Evolutionary conservation across 2,113 vertebrate species (phyloP).

Genomic region (Cariama cristata): DNA sequence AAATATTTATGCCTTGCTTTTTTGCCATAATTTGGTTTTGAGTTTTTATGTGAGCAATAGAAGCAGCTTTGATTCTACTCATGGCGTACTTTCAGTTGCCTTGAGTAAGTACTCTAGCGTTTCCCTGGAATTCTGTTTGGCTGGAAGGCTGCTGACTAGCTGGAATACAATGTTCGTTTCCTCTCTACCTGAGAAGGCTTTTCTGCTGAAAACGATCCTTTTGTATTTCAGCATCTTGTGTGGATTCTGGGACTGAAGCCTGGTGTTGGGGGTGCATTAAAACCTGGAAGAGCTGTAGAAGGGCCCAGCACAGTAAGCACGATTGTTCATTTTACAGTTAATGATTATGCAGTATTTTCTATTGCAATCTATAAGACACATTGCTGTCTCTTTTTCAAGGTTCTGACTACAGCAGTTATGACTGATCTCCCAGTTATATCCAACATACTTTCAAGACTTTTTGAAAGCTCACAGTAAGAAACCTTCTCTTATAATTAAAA

Average conservation of each 20-base stretch:
- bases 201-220: background rate
- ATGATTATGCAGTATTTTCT: background rate
- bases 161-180: background rate
- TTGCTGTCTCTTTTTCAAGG: slow-evolving; percentile 77
- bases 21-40: background rate
- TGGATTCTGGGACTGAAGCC: slow-evolving; percentile 99
- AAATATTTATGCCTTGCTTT: background rate
- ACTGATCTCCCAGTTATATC: slow-evolving; percentile 97
- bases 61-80: background rate
- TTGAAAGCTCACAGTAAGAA: slow-evolving; percentile 99
- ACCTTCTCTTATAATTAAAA: slow-evolving; percentile 26
- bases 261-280: slow-evolving; percentile 90
- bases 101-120: background rate
- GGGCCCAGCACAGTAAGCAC: slow-evolving; percentile 94
- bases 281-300: slow-evolving; percentile 95
- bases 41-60: background rate
- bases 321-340: background rate
- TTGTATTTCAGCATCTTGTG: slow-evolving; percentile 89
- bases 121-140: background rate
- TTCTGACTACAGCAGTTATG: slow-evolving; percentile 98
- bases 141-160: background rate
- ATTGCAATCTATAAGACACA: background rate
- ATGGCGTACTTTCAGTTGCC: background rate
- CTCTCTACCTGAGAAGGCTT: background rate
- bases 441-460: slow-evolving; percentile 95